These are phyloP conservation scores for Amiota mariae DNA, from an alignment of 2,888 invertebrate genomes.

Conservation along the genomic window DNA sequence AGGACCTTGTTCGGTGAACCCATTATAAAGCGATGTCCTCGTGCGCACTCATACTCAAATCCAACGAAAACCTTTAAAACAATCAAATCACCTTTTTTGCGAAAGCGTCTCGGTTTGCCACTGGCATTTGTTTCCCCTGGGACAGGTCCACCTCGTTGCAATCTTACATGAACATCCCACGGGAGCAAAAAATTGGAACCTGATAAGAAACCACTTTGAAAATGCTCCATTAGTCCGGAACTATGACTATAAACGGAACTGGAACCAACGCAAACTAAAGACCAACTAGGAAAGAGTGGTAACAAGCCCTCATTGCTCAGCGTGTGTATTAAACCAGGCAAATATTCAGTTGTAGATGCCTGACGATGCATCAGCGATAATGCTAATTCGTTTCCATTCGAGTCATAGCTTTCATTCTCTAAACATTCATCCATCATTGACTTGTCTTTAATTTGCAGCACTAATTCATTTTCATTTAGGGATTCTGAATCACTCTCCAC, in stretches of 20 bases:
- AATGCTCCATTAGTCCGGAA: conserved; percentile 86
- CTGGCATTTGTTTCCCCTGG: conserved; percentile 29
- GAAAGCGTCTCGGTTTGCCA: conserved; percentile 57
- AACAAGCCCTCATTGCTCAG: conserved; percentile 83
- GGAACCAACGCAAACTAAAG: conserved; percentile 90
- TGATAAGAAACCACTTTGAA: conserved; percentile 91
- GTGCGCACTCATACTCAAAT: conserved; percentile 95
- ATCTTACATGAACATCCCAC: conserved; percentile 87
- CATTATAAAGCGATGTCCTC: conserved; percentile 97
- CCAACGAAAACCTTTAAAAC: conserved; percentile 94
- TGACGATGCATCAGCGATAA: conserved; percentile 75
- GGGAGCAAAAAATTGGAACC: conserved; percentile 93
- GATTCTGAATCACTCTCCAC: conserved; percentile 52
- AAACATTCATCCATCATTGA: conserved; percentile 4
- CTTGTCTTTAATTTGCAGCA: conserved; percentile 62
- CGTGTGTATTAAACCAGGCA: conserved; percentile 92
- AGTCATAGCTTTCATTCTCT: background rate
- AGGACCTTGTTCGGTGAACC: conserved; percentile 88
- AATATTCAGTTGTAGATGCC: conserved; percentile 90
- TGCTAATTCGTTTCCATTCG: background rate
- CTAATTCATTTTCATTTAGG: conserved; percentile 63
- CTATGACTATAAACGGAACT: conserved; percentile 93
- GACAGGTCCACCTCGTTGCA: conserved; percentile 58
- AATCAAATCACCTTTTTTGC: conserved; percentile 74
- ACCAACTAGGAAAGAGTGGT: conserved; percentile 93